These are phyloP conservation scores for Sinosuthora webbiana DNA, from an alignment of 2,113 vertebrate species.

Conservation along the genomic window DNA sequence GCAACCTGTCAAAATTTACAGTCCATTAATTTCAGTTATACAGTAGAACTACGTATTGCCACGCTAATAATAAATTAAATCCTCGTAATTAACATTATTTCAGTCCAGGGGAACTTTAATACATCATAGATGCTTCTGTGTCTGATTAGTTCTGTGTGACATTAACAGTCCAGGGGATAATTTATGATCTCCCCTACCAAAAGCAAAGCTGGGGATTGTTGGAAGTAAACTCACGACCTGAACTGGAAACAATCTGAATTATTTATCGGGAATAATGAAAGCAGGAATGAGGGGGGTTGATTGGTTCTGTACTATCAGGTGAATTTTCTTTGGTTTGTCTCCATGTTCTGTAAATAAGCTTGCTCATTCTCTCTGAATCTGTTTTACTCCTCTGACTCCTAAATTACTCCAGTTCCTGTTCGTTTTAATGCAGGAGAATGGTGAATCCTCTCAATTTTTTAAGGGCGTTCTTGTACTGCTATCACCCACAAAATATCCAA, in stretches of 20 bases:
- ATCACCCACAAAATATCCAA: background rate
- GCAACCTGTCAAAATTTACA: constrained; percentile 49
- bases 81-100: constrained; percentile 50
- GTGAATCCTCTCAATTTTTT: background rate
- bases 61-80: constrained; percentile 43
- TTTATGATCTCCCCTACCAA: background rate
- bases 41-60: background rate
- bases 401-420: background rate
- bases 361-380: background rate
- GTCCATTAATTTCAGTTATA: constrained; percentile 38
- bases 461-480: background rate
- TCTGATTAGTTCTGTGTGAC: constrained; percentile 26
- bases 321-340: background rate
- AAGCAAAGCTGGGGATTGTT: background rate
- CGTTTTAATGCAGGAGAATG: background rate
- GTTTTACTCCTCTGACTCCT: background rate
- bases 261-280: constrained; percentile 33
- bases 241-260: constrained; percentile 33
- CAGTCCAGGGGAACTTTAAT: background rate
- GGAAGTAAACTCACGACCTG: background rate
- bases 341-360: background rate
- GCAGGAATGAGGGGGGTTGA: background rate
- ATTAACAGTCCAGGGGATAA: background rate
- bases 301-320: background rate
- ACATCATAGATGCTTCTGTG: background rate